These are phyloP conservation scores for Cosmorhoe ocellata DNA, from an alignment of 2,888 invertebrate genomes.

Conservation along the genomic window DNA sequence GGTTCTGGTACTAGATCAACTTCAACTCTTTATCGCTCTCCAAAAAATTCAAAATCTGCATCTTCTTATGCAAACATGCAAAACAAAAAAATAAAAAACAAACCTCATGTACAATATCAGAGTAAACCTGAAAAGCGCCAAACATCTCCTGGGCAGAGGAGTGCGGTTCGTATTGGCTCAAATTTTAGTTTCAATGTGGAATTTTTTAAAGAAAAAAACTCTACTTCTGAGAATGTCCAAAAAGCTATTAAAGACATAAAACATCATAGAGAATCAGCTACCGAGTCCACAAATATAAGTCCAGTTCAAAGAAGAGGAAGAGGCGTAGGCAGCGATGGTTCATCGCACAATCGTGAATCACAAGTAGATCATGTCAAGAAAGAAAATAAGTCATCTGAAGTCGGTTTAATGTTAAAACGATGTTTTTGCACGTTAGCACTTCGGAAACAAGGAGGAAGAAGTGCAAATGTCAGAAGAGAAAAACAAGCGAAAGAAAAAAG, in stretches of 20 bases:
- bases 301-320: not conserved
- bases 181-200: slow-evolving; percentile 14
- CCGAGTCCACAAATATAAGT: not conserved
- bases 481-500: slow-evolving; percentile 20
- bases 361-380: slow-evolving; percentile 13
- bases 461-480: slow-evolving; percentile 19
- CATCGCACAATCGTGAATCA: slow-evolving; percentile 8
- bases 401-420: slow-evolving; percentile 16
- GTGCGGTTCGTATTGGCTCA: slow-evolving; percentile 16
- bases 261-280: not conserved
- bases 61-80: not conserved
- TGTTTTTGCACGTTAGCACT: slow-evolving; percentile 25
- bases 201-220: slow-evolving; percentile 30
- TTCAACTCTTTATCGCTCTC: not conserved
- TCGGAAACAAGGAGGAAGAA: slow-evolving; percentile 15
- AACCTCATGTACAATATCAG: slow-evolving; percentile 2
- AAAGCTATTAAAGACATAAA: slow-evolving; percentile 8
- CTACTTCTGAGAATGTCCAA: slow-evolving; percentile 22
- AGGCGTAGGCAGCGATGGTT: slow-evolving; percentile 7
- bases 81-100: not conserved
- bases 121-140: not conserved
- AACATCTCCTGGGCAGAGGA: slow-evolving; percentile 15
- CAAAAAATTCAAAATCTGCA: slow-evolving; percentile 1
- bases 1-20: slow-evolving; percentile 1
- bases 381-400: slow-evolving; percentile 12